A percentile compares a stretch with the other conserved stretches of the same genome.
These are phyloP conservation scores for Yasuhikotakia modesta DNA, from an alignment of 2,797 vertebrate species.

Conservation along the genomic window DNA sequence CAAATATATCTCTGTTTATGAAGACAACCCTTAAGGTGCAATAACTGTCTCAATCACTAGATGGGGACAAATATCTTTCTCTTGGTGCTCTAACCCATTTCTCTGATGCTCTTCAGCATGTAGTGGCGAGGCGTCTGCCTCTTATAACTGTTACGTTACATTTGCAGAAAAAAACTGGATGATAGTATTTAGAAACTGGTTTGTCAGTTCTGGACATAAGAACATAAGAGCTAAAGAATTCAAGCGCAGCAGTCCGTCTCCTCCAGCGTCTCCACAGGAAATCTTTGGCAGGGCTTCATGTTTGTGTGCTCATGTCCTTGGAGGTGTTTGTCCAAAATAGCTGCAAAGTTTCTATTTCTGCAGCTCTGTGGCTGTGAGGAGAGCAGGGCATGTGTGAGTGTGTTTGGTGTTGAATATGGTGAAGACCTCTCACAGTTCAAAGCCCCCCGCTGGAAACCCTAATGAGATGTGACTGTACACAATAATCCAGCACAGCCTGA, in stretches of 20 bases:
- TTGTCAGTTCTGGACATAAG: conserved; percentile 25
- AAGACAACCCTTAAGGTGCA: too few species aligned
- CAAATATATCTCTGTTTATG: too few species aligned
- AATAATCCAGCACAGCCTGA: conserved; percentile 15
- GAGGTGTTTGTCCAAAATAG: conserved; percentile 38
- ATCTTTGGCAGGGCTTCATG: conserved; percentile 15
- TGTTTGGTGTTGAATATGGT: conserved; percentile 44
- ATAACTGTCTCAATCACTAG: conserved; percentile 50
- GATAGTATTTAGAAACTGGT: conserved; percentile 11
- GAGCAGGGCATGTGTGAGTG: conserved; percentile 31
- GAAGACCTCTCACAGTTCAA: conserved; percentile 51
- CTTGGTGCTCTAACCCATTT: background rate
- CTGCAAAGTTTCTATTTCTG: conserved; percentile 37
- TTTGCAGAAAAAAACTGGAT: conserved; percentile 28
- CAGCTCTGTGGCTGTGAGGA: conserved; percentile 28
- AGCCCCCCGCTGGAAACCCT: conserved; percentile 40
- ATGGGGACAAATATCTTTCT: conserved; percentile 61
- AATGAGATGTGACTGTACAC: conserved; percentile 47
- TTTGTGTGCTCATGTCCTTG: conserved; percentile 28
- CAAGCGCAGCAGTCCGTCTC: conserved; percentile 11
- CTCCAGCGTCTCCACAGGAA: background rate
- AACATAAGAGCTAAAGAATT: conserved; percentile 29
- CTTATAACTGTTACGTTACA: background rate
- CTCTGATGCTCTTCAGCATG: background rate
- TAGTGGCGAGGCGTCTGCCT: background rate